Base-by-base conservation (phyloP, 2,888 invertebrate species). In the Dryobotodes eremita region DNA sequence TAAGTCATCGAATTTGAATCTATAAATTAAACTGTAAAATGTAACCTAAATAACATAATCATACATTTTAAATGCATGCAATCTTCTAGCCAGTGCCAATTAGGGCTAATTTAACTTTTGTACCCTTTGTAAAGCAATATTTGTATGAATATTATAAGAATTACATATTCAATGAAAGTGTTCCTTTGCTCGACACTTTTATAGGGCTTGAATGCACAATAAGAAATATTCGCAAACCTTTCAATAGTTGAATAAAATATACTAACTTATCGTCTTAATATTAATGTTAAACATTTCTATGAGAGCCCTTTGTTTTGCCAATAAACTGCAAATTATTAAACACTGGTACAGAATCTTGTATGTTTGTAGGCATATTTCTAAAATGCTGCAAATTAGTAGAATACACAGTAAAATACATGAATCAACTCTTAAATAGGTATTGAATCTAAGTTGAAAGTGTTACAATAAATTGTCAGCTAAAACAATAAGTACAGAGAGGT, bases 51-150 rank as follows among this genome's bases (percentile, higher is more conserved):
- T 69, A 17, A 57, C 23, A 73, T 53, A 74, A 50, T 83, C 69
- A 55, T 42, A 50, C 0, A 17, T 57, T 79, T 55, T 42, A 23
- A 48, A 77, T 57, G 23, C 53, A 46, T 69, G 64, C 71, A 71
- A 66, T 84, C 70, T 61, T 80, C 75, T 76, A 79, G 6, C 42
- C 48, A 62, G 83, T 86, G 86, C 84, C 80, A 88, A 83, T 77
- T 75, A 79, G 42, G 77, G 79, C 77, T 74, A 59, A 65, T 64
- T 71, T 42, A 77, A 70, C 36, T 81, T 79, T 83, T 77, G 20
- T 77, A 78, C 62, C 26, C 64, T 72, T 65, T 65, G 42, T 74
- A 81, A 70, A 66, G n/a, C 57, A 80, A 64, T 71, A 62, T 62
- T 66, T 66, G 26, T 61, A 80, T 61, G 26, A 66, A 70, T 80